phyloP scores from a whole-genome alignment of 2,113 vertebrate species.

The Lepus timidus region DNA sequence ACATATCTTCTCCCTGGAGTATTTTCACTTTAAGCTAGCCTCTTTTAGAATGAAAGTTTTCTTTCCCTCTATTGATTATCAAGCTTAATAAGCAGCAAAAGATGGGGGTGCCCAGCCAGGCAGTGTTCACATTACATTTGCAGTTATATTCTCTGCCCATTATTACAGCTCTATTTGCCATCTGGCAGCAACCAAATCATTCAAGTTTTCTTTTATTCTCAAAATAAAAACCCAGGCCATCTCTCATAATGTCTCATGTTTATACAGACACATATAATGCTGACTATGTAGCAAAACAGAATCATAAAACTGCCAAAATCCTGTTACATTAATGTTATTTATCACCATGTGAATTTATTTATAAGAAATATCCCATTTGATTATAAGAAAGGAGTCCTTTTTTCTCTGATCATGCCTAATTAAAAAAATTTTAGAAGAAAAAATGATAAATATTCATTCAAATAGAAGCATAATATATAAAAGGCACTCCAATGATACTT shows the following conservation, averaged over 20 bases:
- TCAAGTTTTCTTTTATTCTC: not conserved
- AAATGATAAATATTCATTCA: not conserved
- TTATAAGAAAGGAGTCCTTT: not conserved
- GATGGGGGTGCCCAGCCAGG: not conserved
- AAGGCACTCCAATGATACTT: constrained; percentile 23
- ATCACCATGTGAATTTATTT: not conserved
- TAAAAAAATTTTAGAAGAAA: constrained; percentile 56
- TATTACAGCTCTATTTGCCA: not conserved
- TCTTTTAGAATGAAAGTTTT: not conserved
- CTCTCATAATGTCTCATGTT: not conserved
- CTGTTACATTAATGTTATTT: not conserved
- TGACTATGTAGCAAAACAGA: not conserved
- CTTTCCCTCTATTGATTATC: not conserved
- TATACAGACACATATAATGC: not conserved
- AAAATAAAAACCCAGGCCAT: not conserved
- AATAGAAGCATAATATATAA: not conserved
- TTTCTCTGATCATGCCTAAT: constrained; percentile 5
- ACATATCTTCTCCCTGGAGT: not conserved
- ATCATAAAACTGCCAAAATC: not conserved
- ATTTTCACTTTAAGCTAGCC: not conserved
- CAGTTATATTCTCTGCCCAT: not conserved
- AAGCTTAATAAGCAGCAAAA: not conserved
- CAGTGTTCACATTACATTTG: not conserved
- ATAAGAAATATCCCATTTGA: not conserved
- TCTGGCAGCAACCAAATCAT: not conserved